phyloP scores from a whole-genome alignment of 2,888 invertebrate species.

The Ametastegia equiseti region DNA sequence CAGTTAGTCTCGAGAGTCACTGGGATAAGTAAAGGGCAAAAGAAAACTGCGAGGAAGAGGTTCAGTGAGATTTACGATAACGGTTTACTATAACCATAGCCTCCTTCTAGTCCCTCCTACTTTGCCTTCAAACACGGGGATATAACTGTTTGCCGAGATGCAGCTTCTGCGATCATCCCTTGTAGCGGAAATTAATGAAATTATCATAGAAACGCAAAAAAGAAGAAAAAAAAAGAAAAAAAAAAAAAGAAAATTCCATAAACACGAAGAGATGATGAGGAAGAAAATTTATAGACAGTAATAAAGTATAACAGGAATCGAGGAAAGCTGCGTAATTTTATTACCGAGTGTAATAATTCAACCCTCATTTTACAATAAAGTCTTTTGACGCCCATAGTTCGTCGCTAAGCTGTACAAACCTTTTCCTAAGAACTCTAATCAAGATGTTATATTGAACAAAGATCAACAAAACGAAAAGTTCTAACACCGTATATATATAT shows the following conservation, averaged over 20 bases:
- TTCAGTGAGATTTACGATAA: slow-evolving; percentile 28
- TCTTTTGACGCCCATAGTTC: not conserved
- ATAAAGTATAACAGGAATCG: too few relatives aligned
- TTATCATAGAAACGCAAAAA: not conserved
- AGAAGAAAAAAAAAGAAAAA: too few relatives aligned
- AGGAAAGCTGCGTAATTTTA: not conserved
- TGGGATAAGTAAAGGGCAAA: not conserved
- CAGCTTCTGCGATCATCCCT: not conserved
- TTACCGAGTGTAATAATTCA: not conserved
- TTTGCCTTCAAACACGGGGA: not conserved
- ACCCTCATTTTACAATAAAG: not conserved
- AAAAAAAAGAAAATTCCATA: too few relatives aligned
- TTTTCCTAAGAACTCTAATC: slow-evolving; percentile 9
- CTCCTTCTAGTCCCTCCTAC: not conserved
- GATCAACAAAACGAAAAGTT: slow-evolving; percentile 7
- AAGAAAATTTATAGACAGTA: not conserved
- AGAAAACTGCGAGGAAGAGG: slow-evolving; percentile 14
- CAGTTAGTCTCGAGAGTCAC: slow-evolving; percentile 23
- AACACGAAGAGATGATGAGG: too few relatives aligned
- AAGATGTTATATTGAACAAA: slow-evolving; percentile 25
- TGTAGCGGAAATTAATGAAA: not conserved
- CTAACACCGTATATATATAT: not conserved
- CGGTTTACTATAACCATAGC: slow-evolving; percentile 13
- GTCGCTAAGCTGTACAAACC: not conserved
- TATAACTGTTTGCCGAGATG: not conserved